Percentiles rank a stretch among this genome's conserved stretches.
Conservation (phyloP, 2,797 vertebrate species). For the Ctenosaura bakeri region DNA sequence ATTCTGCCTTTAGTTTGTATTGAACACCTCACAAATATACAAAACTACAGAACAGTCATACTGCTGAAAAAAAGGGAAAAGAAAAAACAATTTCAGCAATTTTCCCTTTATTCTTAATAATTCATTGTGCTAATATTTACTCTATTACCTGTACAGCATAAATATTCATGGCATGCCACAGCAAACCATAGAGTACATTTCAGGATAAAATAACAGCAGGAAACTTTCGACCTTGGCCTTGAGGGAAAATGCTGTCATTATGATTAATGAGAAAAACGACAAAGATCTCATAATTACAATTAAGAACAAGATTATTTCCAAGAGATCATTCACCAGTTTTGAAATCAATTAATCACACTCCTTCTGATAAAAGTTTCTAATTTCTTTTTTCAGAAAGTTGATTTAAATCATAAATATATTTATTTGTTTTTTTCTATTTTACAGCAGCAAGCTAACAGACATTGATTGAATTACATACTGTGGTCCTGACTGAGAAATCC, state of each 20-base stretch:
- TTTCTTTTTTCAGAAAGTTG: conserved; percentile 49
- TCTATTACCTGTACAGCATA: conserved; percentile 92
- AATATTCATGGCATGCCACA: conserved; percentile 89
- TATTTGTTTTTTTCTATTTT: not conserved
- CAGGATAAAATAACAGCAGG: conserved; percentile 87
- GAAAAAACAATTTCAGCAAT: conserved; percentile 88
- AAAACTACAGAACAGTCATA: conserved; percentile 81
- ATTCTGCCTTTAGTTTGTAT: conserved; percentile 57
- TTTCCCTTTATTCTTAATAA: conserved; percentile 89
- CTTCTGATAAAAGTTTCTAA: conserved; percentile 51
- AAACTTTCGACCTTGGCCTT: conserved; percentile 85
- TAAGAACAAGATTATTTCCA: conserved; percentile 80
- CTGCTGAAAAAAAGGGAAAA: conserved; percentile 78
- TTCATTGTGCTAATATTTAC: conserved; percentile 96
- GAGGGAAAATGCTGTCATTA: conserved; percentile 87
- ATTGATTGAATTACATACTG: not conserved
- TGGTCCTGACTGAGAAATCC: not conserved
- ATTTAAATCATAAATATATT: not conserved
- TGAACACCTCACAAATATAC: conserved; percentile 69
- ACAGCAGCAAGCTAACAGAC: not conserved
- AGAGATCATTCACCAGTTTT: conserved; percentile 80
- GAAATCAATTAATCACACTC: conserved; percentile 64
- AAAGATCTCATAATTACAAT: conserved; percentile 89
- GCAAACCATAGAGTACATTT: conserved; percentile 76
- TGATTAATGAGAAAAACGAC: conserved; percentile 91